Evolutionary conservation across 2,113 vertebrate species (phyloP).

Genomic region (Bolborhynchus lineola): DNA sequence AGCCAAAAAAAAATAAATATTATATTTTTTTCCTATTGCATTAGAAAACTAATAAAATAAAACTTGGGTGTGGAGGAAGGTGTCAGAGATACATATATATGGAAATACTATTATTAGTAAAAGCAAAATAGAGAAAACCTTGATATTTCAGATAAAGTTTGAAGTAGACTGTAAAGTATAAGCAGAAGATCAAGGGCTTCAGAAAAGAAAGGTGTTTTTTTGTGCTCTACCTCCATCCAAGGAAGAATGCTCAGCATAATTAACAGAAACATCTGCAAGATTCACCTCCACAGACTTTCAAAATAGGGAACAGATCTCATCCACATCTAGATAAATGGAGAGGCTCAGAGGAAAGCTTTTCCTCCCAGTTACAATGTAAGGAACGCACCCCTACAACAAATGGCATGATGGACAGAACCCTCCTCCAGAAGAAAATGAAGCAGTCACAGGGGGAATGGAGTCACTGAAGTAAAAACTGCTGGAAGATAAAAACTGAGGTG

Average conservation of each 20-base stretch:
- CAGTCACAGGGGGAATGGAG: neutral
- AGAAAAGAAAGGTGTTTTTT: neutral
- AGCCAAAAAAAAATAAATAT: neutral
- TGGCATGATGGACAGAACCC: neutral
- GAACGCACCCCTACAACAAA: neutral
- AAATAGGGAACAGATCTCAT: neutral
- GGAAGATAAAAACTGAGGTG: neutral
- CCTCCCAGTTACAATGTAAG: rapidly evolving
- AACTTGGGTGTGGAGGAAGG: neutral
- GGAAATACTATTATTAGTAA: neutral
- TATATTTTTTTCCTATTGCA: neutral
- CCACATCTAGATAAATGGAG: neutral
- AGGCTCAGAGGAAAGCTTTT: neutral
- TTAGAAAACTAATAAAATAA: neutral
- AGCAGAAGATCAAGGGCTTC: neutral
- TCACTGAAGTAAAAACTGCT: neutral
- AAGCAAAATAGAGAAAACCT: neutral
- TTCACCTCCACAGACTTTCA: neutral
- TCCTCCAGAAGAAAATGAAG: neutral
- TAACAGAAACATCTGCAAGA: neutral
- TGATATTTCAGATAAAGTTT: neutral
- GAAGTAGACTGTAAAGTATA: neutral
- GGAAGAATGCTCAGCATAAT: neutral
- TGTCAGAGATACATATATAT: neutral
- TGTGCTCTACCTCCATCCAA: neutral